Evolutionary conservation across 2,113 vertebrate genomes (phyloP), one percentile per base, ranked within the genome.

Genomic region (Triplophysa tibetana): DNA sequence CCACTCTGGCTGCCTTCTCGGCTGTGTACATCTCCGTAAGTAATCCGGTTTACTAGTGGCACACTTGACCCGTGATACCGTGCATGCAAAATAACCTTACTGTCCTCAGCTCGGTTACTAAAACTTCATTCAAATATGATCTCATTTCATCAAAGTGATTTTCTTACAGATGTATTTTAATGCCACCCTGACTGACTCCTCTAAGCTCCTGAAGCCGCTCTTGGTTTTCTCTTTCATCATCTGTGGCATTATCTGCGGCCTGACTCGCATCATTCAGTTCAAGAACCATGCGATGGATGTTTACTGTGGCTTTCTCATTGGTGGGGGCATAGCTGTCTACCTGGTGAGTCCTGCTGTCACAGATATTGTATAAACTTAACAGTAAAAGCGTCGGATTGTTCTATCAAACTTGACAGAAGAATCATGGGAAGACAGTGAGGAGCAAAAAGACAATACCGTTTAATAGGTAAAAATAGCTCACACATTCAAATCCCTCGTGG

Each of bases 211-310:
- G 75, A 99, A 99, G 84, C 98, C 98, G 1, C 94, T 98, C 79
- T 85, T 99, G 87, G 98, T 99, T 81, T 99, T 99, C 89, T 96
- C 96, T 65, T 98, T 98, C 78, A 93, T 97, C 84, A 98, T 99
- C 88, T 96, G 97, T 79, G 97, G 95, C 82, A 97, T 98, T 86
- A 96, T 99, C 81, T 99, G 97, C 6, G 98, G 98, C 38, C 91
- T 99, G 85, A 99, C 97, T 41, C 92, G 98, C 52, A 98, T 99
- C 63, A 98, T 97, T 77, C 98, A 99, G 86, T 99, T 99, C 84
- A 99, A 98, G 93, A 99, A 97, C 89, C 98, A 99, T 6, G 95
- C 97, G 43, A 92, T 96, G n/a, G 98, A 99, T 43, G 97, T 99
- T 85, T 99, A 99, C 88, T 94, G 96, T 88, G 98, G 98, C 77